phyloP scores from a whole-genome alignment of 2,113 vertebrate species.

The Phainopepla nitens region DNA sequence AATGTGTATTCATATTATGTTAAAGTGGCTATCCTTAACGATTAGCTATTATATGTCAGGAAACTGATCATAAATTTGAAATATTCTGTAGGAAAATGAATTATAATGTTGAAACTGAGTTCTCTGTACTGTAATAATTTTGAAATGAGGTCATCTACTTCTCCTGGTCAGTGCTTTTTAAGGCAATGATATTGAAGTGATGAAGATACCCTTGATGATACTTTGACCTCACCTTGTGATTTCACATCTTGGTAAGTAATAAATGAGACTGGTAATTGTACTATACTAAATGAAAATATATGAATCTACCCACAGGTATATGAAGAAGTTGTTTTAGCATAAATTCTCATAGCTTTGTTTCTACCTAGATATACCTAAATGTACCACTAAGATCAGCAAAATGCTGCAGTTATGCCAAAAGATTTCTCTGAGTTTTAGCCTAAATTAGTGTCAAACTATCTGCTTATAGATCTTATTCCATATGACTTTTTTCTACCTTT shows the following conservation, averaged over 20 bases:
- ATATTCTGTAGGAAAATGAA: conserved; percentile 84
- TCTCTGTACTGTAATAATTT: conserved; percentile 86
- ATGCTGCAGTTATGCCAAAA: background rate
- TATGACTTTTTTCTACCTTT: background rate
- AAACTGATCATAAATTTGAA: conserved; percentile 85
- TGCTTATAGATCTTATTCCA: background rate
- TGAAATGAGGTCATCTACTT: conserved; percentile 85
- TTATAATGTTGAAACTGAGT: conserved; percentile 87
- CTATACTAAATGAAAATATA: conserved; percentile 79
- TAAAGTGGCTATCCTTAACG: conserved; percentile 85
- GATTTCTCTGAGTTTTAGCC: background rate
- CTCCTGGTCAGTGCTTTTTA: conserved; percentile 87
- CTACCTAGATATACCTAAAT: background rate
- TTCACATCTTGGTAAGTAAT: conserved; percentile 80
- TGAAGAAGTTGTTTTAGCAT: background rate
- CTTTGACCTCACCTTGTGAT: conserved; percentile 84
- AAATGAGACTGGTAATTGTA: conserved; percentile 90
- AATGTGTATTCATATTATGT: conserved; percentile 93
- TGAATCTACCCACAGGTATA: conserved; percentile 52
- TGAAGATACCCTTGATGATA: conserved; percentile 82
- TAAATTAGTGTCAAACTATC: background rate
- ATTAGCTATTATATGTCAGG: conserved; percentile 83
- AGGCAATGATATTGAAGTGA: conserved; percentile 93
- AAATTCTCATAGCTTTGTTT: background rate
- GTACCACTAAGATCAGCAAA: background rate